These are phyloP conservation scores for Ganaspis sp. DNA, from an alignment of 1,140 invertebrate genomes.

Conservation along the genomic window DNA sequence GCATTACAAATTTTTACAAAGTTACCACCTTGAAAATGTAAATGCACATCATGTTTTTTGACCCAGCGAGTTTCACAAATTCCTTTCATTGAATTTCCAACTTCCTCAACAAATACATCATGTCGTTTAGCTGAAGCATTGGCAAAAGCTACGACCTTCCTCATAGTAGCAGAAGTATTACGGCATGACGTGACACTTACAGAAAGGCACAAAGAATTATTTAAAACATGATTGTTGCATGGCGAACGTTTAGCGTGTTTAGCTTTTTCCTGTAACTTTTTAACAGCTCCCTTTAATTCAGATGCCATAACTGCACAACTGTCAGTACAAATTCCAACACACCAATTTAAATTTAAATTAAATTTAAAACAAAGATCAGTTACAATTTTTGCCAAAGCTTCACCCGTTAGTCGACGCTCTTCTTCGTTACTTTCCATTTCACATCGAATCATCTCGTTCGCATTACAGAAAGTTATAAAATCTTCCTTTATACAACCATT, in stretches of 20 bases:
- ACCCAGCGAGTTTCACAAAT: constrained; percentile 54
- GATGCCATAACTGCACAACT: constrained; percentile 56
- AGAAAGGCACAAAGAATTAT: constrained; percentile 50
- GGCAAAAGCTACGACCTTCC: constrained; percentile 55
- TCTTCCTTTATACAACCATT: constrained; percentile 42
- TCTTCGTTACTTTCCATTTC: constrained; percentile 31
- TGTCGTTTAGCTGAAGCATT: constrained; percentile 49
- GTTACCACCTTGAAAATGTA: constrained; percentile 43
- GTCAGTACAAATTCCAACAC: constrained; percentile 58
- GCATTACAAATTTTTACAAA: constrained; percentile 37
- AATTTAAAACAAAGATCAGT: constrained; percentile 46
- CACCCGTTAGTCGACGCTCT: constrained; percentile 48
- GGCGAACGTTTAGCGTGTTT: constrained; percentile 49
- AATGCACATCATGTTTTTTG: constrained; percentile 42
- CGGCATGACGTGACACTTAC: constrained; percentile 44
- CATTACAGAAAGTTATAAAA: constrained; percentile 56
- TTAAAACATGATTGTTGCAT: constrained; percentile 56
- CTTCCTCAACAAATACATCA: constrained; percentile 4
- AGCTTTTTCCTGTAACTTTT: constrained; percentile 42
- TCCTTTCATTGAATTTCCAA: constrained; percentile 41
- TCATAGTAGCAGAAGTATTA: constrained; percentile 54
- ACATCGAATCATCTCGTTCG: constrained; percentile 40
- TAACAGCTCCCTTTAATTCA: constrained; percentile 51
- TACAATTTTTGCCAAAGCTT: constrained; percentile 48
- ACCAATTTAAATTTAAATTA: constrained; percentile 46